A percentile compares a stretch with the other conserved stretches of the same genome.
Conservation (phyloP, 1,140 invertebrate species). For the Ceratina calcarata region DNA sequence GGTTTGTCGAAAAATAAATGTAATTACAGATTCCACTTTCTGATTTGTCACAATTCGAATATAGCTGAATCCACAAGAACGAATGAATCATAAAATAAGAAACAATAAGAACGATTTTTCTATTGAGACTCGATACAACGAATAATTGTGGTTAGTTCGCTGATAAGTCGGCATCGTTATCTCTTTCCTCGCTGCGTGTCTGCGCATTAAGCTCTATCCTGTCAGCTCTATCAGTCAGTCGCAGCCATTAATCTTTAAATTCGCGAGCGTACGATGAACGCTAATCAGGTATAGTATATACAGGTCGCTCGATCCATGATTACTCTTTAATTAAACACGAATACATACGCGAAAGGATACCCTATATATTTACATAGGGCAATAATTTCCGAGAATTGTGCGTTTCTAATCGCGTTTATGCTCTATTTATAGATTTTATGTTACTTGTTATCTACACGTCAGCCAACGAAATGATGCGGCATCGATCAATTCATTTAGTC, state of each 20-base stretch:
- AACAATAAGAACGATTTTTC: conserved; percentile 41
- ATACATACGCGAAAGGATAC: conserved; percentile 49
- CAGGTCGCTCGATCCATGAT: conserved; percentile 53
- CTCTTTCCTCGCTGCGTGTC: conserved; percentile 42
- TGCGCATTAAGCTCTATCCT: conserved; percentile 59
- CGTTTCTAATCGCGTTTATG: conserved; percentile 2
- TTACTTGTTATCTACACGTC: background rate
- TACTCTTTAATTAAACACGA: conserved; percentile 64
- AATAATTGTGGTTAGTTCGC: conserved; percentile 47
- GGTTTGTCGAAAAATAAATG: conserved; percentile 54
- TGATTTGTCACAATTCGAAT: no score
- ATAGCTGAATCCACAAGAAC: no score
- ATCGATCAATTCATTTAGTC: background rate
- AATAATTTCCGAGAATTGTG: conserved; percentile 43
- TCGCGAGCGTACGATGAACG: conserved; percentile 54
- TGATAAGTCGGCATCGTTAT: conserved; percentile 52
- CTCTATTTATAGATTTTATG: conserved; percentile 25
- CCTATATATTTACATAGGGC: conserved; percentile 56
- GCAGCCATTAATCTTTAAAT: conserved; percentile 64
- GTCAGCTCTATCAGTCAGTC: conserved; percentile 49
- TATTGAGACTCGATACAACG: conserved; percentile 30
- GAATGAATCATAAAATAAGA: no score
- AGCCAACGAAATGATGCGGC: background rate
- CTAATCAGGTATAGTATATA: conserved; percentile 63
- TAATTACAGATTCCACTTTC: conserved; percentile 34